Conservation (phyloP, 2,888 invertebrate genomes). For the Meiosimyza decipiens region DNA sequence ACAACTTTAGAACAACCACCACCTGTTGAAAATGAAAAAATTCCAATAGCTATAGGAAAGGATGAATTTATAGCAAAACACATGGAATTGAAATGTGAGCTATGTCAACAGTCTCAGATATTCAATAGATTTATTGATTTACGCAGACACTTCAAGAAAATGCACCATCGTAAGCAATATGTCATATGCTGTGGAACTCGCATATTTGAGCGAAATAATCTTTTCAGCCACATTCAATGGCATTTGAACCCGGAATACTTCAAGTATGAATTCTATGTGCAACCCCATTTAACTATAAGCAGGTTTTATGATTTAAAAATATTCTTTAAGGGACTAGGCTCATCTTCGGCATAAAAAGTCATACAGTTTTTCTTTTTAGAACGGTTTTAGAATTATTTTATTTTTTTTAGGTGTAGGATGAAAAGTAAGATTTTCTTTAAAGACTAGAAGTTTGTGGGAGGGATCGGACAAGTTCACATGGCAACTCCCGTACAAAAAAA, state of each 20-base stretch:
- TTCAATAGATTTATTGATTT: slow-evolving; percentile 53
- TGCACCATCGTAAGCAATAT: slow-evolving; percentile 55
- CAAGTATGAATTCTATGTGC: slow-evolving; percentile 47
- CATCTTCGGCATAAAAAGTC: no score
- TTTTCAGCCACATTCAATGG: slow-evolving; percentile 58
- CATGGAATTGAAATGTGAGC: slow-evolving; percentile 56
- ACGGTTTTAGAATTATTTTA: no score
- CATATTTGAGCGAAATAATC: slow-evolving; percentile 52
- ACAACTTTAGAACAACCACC: no score
- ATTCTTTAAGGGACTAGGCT: background rate
- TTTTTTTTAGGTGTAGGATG: no score
- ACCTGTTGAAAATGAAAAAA: no score
- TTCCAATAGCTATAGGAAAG: no score
- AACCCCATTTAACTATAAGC: background rate
- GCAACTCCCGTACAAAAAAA: no score
- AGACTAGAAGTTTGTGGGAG: no score
- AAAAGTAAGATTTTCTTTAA: no score
- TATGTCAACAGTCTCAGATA: slow-evolving; percentile 49
- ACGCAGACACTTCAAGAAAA: slow-evolving; percentile 53
- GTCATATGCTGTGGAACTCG: slow-evolving; percentile 57
- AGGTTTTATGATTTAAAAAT: background rate
- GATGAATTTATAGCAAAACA: slow-evolving; percentile 37
- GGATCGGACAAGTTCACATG: no score
- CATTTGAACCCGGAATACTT: slow-evolving; percentile 59
- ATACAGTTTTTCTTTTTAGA: no score